Percentiles rank a stretch among this genome's conserved stretches.
phyloP scores from a whole-genome alignment of 2,113 vertebrate genomes.

The Pseudopodoces humilis region DNA sequence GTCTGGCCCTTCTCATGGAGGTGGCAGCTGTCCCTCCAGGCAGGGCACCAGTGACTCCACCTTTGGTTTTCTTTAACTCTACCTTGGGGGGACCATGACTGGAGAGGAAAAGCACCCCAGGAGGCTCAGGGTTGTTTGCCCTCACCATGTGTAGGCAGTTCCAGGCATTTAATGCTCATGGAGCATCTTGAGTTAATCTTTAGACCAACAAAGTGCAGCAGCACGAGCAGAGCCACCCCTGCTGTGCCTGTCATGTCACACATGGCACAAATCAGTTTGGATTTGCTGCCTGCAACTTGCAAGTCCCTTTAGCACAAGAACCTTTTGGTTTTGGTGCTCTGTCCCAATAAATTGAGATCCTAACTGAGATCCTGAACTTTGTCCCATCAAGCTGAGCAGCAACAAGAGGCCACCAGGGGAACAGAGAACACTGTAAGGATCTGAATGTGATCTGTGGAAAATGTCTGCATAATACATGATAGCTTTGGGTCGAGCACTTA shows the following conservation, averaged over 20 bases:
- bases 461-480: constrained; percentile 1
- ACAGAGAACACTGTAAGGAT: not conserved
- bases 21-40: not conserved
- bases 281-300: not conserved
- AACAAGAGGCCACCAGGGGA: not conserved
- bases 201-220: not conserved
- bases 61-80: not conserved
- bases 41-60: not conserved
- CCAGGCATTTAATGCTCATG: not conserved
- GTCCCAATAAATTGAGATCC: not conserved
- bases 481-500: not conserved
- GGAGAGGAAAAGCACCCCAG: not conserved
- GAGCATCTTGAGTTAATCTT: constrained; percentile 59
- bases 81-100: not conserved
- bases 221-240: not conserved
- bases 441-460: constrained; percentile 31
- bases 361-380: not conserved
- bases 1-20: not conserved
- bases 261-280: not conserved
- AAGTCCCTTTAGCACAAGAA: not conserved
- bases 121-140: not conserved
- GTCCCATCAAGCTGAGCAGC: not conserved
- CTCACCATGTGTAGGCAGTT: not conserved
- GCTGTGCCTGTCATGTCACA: constrained; percentile 8
- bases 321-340: not conserved